These are phyloP conservation scores for Triplophysa dalaica DNA, from an alignment of 2,113 vertebrate species.

Conservation along the genomic window DNA sequence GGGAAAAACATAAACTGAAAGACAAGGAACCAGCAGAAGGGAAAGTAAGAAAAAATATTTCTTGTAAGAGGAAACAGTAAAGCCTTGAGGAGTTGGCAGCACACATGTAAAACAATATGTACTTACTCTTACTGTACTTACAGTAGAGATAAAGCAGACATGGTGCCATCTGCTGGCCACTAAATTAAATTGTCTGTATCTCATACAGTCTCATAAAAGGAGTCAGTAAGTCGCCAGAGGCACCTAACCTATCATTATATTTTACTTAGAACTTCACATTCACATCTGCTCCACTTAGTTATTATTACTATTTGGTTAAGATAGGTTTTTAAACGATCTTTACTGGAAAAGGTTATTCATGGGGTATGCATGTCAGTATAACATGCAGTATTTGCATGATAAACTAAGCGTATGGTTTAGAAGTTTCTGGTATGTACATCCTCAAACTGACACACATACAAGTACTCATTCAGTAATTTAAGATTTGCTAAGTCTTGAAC, in stretches of 20 bases:
- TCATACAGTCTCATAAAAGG: not conserved
- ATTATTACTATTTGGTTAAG: too few species aligned
- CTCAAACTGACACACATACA: too few species aligned
- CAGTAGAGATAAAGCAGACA: not conserved
- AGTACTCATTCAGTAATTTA: too few species aligned
- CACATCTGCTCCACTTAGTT: not conserved
- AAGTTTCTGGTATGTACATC: too few species aligned
- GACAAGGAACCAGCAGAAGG: not conserved
- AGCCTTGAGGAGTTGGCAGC: not conserved
- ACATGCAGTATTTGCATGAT: too few species aligned
- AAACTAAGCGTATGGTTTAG: too few species aligned
- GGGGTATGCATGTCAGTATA: too few species aligned
- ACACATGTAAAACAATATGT: slow-evolving; percentile 22
- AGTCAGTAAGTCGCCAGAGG: not conserved
- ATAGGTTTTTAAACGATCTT: too few species aligned
- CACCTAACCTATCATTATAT: not conserved
- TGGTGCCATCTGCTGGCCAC: slow-evolving; percentile 8
- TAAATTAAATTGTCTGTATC: not conserved
- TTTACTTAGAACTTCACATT: not conserved
- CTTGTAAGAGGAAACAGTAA: not conserved
- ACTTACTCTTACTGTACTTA: not conserved
- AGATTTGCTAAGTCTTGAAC: too few species aligned
- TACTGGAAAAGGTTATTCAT: too few species aligned
- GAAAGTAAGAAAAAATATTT: not conserved
- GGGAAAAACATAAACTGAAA: not conserved